Base-by-base conservation (phyloP, 2,113 vertebrate species). In the Dromas ardeola region DNA sequence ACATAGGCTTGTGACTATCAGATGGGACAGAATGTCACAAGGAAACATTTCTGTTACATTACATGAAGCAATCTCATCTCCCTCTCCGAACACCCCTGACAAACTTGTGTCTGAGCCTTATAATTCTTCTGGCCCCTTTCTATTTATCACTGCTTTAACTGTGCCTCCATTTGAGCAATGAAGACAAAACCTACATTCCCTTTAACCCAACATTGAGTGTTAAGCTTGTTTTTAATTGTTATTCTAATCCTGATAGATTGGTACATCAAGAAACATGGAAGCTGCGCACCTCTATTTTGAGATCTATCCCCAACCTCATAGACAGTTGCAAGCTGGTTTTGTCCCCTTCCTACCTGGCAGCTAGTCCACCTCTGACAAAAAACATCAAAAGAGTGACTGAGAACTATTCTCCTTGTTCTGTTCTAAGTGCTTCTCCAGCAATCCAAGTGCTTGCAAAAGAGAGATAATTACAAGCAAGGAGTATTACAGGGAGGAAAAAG, bases 131-230 rank as follows among this genome's bases (percentile, higher is more conserved):
- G 22, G 36, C 9, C 42, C 9, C 2, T n/a, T 47, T 13, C 74
- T 71, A 26, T 7, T 47, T 13, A 15, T 36, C 78, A 14, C 29
- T 34, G 50, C 66, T 79, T 34, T 26, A 32, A 26, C 19, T 3
- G 5, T 40, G 15, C 23, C 59, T n/a, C 14, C 25, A 32, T 32
- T 45, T 59, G 43, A 73, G 7, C 23, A 40, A 9, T 6, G 11
- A 56, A 40, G 15, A 32, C 26, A 34, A 71, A 34, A 19, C 25
- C 7, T 50, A 7, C 4, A 1, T 11, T 78, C 42, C 38, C 26
- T 47, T 27, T 14, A 47, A 36, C 9, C 17, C n/a, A 11, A 2
- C 36, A n/a, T 1, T 2, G 15, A 20, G 12, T 4, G 15, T 4
- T 13, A 29, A 26, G 6, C 15, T 22, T 7, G 14, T 5, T 43